These are phyloP conservation scores for Furcula furcula DNA, from an alignment of 2,888 invertebrate genomes.

Conservation along the genomic window DNA sequence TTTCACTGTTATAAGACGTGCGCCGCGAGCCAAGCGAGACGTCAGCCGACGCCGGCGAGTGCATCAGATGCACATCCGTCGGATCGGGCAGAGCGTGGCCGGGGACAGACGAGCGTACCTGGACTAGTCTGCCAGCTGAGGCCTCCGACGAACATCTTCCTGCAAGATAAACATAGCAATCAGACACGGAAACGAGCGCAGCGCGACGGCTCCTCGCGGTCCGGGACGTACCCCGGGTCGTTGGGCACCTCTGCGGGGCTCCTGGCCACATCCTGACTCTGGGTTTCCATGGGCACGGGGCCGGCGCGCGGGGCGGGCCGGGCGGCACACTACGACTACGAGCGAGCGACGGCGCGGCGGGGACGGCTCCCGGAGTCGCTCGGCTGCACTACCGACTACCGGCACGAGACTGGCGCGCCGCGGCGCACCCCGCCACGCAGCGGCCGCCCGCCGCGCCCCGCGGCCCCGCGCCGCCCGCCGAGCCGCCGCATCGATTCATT, in stretches of 20 bases:
- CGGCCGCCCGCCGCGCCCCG: constrained; percentile 51
- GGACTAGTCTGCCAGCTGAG: constrained; percentile 99
- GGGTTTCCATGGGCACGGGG: constrained; percentile 86
- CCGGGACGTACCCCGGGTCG: constrained; percentile 92
- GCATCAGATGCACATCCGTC: constrained; percentile 67
- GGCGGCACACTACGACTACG: constrained; percentile 83
- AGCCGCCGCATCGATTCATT: constrained; percentile 78
- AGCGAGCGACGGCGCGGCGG: constrained; percentile 80
- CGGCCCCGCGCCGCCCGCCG: constrained; percentile 53
- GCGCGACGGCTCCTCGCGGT: constrained; percentile 24
- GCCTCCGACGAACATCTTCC: constrained; percentile 99
- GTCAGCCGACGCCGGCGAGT: constrained; percentile 51
- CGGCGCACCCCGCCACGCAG: constrained; percentile 72
- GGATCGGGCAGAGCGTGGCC: constrained; percentile 47
- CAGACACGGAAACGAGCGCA: constrained; percentile 46
- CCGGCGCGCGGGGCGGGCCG: constrained; percentile 67
- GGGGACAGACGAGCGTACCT: constrained; percentile 86
- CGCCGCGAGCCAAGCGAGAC: constrained; percentile 44
- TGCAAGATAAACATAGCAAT: constrained; percentile 86
- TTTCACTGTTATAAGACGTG: constrained; percentile 40
- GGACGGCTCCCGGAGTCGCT: constrained; percentile 84
- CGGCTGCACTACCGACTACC: constrained; percentile 86
- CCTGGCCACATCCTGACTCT: constrained; percentile 90
- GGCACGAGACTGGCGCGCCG: constrained; percentile 85
- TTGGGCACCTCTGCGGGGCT: constrained; percentile 96